phyloP scores from a whole-genome alignment of 2,888 invertebrate species.

The Ceramica pisi region DNA sequence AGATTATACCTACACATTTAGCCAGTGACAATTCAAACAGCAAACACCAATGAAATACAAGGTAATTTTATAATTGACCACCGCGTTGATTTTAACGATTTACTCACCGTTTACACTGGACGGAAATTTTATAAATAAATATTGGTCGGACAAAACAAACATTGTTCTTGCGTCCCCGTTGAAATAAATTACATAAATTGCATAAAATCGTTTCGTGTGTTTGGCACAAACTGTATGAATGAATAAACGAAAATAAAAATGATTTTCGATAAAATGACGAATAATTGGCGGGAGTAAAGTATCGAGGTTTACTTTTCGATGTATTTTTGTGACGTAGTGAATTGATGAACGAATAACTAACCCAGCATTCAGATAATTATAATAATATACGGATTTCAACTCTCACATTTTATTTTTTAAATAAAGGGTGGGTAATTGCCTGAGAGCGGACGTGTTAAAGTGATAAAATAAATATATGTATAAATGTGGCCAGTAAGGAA shows the following conservation, averaged over 20 bases:
- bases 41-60: constrained; percentile 61
- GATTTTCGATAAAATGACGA: constrained; percentile 52
- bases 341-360: constrained; percentile 1
- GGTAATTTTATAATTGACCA: constrained; percentile 72
- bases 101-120: constrained; percentile 48
- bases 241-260: constrained; percentile 52
- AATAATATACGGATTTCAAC: too few species aligned
- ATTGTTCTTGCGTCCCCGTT: constrained; percentile 50
- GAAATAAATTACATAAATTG: constrained; percentile 71
- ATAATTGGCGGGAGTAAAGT: constrained; percentile 25
- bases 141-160: constrained; percentile 69
- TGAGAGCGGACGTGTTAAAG: too few species aligned
- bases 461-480: too few species aligned
- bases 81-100: constrained; percentile 71
- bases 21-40: constrained; percentile 59
- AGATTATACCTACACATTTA: constrained; percentile 33
- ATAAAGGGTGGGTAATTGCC: too few species aligned
- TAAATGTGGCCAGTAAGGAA: too few species aligned
- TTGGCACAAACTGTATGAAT: constrained; percentile 62
- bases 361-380: too few species aligned
- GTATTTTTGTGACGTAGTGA: not conserved
- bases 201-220: constrained; percentile 66
- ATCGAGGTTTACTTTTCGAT: not conserved
- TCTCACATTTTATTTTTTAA: too few species aligned
- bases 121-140: constrained; percentile 74